Conservation (phyloP, 2,888 invertebrate species). For the Sphaeridia pumilis region DNA sequence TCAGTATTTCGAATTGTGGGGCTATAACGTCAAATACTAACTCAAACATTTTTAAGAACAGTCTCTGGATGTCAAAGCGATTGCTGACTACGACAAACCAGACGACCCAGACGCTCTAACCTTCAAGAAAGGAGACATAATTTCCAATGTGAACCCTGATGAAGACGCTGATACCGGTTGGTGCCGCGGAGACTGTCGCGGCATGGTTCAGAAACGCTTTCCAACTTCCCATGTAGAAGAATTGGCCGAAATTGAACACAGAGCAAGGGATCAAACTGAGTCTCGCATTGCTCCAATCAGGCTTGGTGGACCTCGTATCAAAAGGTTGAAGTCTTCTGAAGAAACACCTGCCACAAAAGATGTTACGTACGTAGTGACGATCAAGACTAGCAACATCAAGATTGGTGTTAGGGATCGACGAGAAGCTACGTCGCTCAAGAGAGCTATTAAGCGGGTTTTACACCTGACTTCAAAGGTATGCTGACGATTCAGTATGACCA, state of each 20-base stretch:
- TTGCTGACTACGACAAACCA: background rate
- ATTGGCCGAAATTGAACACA: background rate
- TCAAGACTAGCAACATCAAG: too few relatives aligned
- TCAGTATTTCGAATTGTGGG: too few relatives aligned
- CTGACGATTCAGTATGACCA: background rate
- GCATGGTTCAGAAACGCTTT: background rate
- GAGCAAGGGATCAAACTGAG: background rate
- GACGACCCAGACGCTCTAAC: background rate
- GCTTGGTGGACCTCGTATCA: background rate
- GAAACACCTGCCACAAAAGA: too few relatives aligned
- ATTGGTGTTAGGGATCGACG: background rate
- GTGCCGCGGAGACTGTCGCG: background rate
- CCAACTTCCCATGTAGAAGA: background rate
- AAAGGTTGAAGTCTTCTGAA: background rate
- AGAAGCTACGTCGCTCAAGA: background rate
- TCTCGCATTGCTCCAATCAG: background rate
- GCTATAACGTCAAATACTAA: too few relatives aligned
- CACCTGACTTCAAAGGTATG: background rate
- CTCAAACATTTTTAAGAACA: too few relatives aligned
- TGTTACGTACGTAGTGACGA: too few relatives aligned
- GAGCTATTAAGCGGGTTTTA: background rate
- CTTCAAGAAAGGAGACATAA: background rate
- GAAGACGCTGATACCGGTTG: background rate
- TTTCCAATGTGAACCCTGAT: background rate
- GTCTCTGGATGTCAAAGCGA: background rate